Conservation (phyloP, 2,797 vertebrate genomes). For the Myripristis murdjan region DNA sequence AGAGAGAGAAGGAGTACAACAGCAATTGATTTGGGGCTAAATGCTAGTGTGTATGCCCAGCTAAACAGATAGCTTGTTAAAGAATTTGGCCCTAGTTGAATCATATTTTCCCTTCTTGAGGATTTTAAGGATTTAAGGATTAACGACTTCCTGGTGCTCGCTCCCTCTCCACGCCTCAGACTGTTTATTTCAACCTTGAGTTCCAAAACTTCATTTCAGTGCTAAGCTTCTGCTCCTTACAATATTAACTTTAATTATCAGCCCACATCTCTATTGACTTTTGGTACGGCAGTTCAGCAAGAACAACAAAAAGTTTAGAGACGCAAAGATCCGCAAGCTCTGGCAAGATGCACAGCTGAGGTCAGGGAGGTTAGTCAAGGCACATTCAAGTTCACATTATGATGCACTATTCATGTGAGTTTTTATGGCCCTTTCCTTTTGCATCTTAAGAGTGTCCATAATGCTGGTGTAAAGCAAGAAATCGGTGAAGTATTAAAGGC, state of each 20-base stretch:
- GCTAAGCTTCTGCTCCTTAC: conserved; percentile 51
- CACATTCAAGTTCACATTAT: too few relatives aligned
- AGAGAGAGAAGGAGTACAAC: neutral
- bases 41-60: conserved; percentile 43
- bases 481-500: too few relatives aligned
- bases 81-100: conserved; percentile 65
- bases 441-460: too few relatives aligned
- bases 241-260: conserved; percentile 33
- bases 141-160: conserved; percentile 55
- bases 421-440: too few relatives aligned
- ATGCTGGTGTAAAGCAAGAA: too few relatives aligned
- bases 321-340: conserved; percentile 2
- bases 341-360: too few relatives aligned
- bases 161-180: conserved; percentile 53
- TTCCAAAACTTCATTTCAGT: conserved; percentile 68
- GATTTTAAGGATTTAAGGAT: conserved; percentile 74
- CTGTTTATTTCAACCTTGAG: conserved; percentile 73
- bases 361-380: too few relatives aligned
- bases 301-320: conserved; percentile 6
- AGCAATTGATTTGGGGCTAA: conserved; percentile 66
- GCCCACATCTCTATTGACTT: conserved; percentile 53
- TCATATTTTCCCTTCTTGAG: conserved; percentile 63
- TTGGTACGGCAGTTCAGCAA: conserved; percentile 26
- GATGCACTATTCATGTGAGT: too few relatives aligned
- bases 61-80: conserved; percentile 68